These are phyloP conservation scores for Nephrotoma guestfalica DNA, from an alignment of 2,888 invertebrate species.

Conservation along the genomic window DNA sequence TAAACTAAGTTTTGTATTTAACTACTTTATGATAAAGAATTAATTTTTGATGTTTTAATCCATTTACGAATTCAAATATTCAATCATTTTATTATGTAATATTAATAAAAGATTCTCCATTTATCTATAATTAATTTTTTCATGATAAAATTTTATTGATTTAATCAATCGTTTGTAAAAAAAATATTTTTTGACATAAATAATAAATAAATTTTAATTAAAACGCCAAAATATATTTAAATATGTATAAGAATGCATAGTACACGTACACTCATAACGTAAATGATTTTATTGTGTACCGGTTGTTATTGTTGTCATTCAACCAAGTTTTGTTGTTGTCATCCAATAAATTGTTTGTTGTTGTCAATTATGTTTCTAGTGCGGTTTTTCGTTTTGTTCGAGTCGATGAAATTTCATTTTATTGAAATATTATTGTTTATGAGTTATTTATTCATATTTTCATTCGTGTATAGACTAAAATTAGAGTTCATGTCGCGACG, in stretches of 20 bases:
- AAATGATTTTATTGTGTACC: neutral
- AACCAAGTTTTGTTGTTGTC: neutral
- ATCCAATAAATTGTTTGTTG: neutral
- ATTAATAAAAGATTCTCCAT: neutral
- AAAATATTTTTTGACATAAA: neutral
- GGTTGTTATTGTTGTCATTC: neutral
- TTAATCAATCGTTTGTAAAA: neutral
- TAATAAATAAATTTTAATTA: neutral
- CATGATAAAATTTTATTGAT: neutral
- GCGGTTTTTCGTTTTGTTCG: neutral
- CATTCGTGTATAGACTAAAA: neutral
- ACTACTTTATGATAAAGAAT: too few species aligned
- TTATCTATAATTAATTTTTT: neutral
- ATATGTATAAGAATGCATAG: neutral
- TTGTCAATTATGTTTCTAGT: neutral
- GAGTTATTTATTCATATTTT: neutral
- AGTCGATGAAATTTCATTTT: neutral
- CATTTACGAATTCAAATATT: too few species aligned
- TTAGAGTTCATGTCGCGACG: neutral
- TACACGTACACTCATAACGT: neutral
- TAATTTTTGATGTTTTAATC: too few species aligned
- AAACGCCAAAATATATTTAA: neutral
- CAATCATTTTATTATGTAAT: too few species aligned
- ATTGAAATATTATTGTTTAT: neutral
- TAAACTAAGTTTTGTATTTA: too few species aligned